Percentiles rank a stretch among this genome's conserved stretches.
Conservation (phyloP, 2,113 vertebrate species). For the Gobius niger region DNA sequence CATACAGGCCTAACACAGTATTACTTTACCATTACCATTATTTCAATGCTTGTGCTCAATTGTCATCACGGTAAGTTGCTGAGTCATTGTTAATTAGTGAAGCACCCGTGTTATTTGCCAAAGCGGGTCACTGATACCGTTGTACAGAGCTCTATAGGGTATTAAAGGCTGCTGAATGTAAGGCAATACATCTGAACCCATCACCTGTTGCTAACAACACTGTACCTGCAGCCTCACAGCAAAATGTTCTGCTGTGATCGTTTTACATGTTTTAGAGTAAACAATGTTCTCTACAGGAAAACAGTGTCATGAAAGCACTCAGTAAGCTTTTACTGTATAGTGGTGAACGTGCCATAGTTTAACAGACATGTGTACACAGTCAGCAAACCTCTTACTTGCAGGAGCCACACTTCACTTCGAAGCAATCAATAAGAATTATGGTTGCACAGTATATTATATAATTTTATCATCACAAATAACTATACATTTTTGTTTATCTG, state of each 20-base stretch:
- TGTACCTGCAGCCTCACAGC: slow-evolving; percentile 5
- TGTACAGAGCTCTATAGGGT: slow-evolving; percentile 32
- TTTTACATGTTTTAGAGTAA: not conserved
- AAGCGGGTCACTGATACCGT: slow-evolving; percentile 30
- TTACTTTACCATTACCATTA: not conserved
- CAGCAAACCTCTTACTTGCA: slow-evolving; percentile 51
- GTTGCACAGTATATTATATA: not conserved
- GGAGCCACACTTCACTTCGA: slow-evolving; percentile 36
- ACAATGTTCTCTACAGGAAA: not conserved
- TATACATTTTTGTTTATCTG: not conserved
- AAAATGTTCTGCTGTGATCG: slow-evolving; percentile 5
- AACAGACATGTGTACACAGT: slow-evolving; percentile 58
- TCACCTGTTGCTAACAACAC: slow-evolving; percentile 48
- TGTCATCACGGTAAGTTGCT: not conserved
- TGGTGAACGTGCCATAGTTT: slow-evolving; percentile 43
- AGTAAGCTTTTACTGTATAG: slow-evolving; percentile 34
- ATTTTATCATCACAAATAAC: not conserved
- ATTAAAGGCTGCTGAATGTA: slow-evolving; percentile 59
- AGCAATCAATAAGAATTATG: not conserved
- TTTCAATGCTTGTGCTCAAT: not conserved
- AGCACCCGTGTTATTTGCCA: not conserved
- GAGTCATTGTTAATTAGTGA: slow-evolving; percentile 26
- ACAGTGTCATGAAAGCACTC: not conserved
- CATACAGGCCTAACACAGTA: not conserved
- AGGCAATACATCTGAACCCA: slow-evolving; percentile 60